phyloP scores from a whole-genome alignment of 2,888 invertebrate genomes.

The Drosophila tripunctata region DNA sequence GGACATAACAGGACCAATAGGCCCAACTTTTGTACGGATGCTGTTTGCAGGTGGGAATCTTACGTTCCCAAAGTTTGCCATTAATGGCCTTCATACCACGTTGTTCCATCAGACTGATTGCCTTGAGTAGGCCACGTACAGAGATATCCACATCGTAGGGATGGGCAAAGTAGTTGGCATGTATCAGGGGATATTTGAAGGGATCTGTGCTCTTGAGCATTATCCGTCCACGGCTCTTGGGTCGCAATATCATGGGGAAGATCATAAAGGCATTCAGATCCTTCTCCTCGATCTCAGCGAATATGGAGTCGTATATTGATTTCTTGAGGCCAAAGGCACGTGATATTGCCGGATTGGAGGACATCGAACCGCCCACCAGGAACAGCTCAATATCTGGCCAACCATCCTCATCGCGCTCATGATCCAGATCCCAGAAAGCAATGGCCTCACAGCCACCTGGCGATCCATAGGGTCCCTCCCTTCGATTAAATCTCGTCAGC shows the following conservation, averaged over 20 bases:
- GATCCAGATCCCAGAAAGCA: conserved; percentile 87
- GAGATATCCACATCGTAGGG: conserved; percentile 87
- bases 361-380: conserved; percentile 86
- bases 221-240: conserved; percentile 88
- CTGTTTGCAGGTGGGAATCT: conserved; percentile 87
- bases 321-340: conserved; percentile 85
- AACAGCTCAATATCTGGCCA: conserved; percentile 90
- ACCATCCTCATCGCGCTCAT: conserved; percentile 84
- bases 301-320: conserved; percentile 84
- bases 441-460: conserved; percentile 88
- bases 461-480: conserved; percentile 85
- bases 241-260: conserved; percentile 88
- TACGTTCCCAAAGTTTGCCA: conserved; percentile 85
- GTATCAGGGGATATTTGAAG: conserved; percentile 87
- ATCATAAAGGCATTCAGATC: conserved; percentile 85
- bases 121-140: conserved; percentile 86
- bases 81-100: conserved; percentile 85
- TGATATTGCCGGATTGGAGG: conserved; percentile 83
- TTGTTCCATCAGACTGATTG: conserved; percentile 85
- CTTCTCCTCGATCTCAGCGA: conserved; percentile 82
- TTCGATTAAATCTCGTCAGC: conserved; percentile 76
- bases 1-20: conserved; percentile 88
- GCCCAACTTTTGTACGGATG: conserved; percentile 85
- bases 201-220: conserved; percentile 88
- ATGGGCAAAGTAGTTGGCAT: conserved; percentile 88